Base-by-base conservation (phyloP, 2,797 vertebrate genomes). In the Chaetophractus vellerosus region DNA sequence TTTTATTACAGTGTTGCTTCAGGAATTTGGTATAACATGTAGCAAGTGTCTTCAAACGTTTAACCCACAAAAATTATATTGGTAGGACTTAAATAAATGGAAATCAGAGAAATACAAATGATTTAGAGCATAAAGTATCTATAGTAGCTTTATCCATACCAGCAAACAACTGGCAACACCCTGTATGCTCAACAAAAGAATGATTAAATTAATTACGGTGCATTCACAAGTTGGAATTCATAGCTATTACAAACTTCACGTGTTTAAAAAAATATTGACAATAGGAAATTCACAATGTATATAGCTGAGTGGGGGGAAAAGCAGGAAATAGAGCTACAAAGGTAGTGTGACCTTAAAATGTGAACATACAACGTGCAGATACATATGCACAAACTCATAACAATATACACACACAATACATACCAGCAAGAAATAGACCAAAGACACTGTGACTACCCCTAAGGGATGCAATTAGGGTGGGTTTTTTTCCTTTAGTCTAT, bases 401-500 rank as follows among this genome's bases (percentile, higher is more conserved):
- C 64, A 63, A 45, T 16, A 48, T 11, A 64, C 15, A 63, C 28
- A n/a, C 0, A 41, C 31, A 50, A 79, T 2, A 36, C 4, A 63
- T 12, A 31, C 26, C 26, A 88, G 61, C 33, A 68, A 78, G 21
- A 81, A 90, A 63, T 12, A 41, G 12, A 59, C 0, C 26, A 23
- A 76, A 63, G 78, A 48, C 80, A 26, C 31, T 26, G 15, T 28
- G 23, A 5, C 41, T 83, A 15, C 66, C 31, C 75, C 38, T 80
- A 63, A 92, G 5, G 38, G 38, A 21, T 2, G 16, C 5, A 38
- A 55, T 57, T 59, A 55, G 0, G 28, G 38, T 23, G 75, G 38
- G 21, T 61, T 89, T 19, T 76, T 93, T 88, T 61, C 63, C 71
- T 88, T 55, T 59, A 72, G 57, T 48, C 24, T 83, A 23, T 85